phyloP scores from a whole-genome alignment of 2,888 invertebrate species.

The Nomada flava region DNA sequence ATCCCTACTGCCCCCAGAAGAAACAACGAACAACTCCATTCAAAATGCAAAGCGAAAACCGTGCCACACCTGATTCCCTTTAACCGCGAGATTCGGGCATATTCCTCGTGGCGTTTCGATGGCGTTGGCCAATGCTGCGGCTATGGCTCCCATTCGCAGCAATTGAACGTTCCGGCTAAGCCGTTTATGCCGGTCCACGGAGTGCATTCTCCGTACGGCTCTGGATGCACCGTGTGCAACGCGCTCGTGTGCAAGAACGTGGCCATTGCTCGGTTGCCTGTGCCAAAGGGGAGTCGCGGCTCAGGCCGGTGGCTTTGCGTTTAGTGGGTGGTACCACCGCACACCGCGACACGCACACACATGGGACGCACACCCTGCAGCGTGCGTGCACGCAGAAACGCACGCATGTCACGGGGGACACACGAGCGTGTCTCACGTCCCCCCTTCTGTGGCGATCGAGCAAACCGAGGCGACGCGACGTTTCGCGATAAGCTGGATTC shows the following conservation, averaged over 20 bases:
- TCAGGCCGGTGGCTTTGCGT: slow-evolving; percentile 64
- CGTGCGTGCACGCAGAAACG: slow-evolving; percentile 34
- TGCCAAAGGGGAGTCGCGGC: slow-evolving; percentile 60
- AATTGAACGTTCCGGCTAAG: slow-evolving; percentile 44
- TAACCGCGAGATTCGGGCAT: not conserved
- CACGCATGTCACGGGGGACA: slow-evolving; percentile 54
- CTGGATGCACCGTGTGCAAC: slow-evolving; percentile 52
- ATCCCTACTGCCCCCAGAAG: too few relatives aligned
- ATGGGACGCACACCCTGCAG: not conserved
- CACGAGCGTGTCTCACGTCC: slow-evolving; percentile 50
- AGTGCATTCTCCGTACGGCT: slow-evolving; percentile 60
- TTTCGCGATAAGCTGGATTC: slow-evolving; percentile 69
- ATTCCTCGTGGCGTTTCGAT: slow-evolving; percentile 9
- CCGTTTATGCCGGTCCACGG: slow-evolving; percentile 60
- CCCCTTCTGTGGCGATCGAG: slow-evolving; percentile 36
- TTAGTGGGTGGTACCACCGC: slow-evolving; percentile 67
- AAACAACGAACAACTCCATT: not conserved
- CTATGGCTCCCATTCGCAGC: slow-evolving; percentile 21
- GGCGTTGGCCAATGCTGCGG: not conserved
- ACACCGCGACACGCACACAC: slow-evolving; percentile 23
- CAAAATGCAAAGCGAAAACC: too few relatives aligned
- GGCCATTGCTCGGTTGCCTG: slow-evolving; percentile 51
- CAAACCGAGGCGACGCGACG: slow-evolving; percentile 59
- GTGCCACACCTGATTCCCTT: not conserved
- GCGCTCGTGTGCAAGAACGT: slow-evolving; percentile 59